Evolutionary conservation across 2,113 vertebrate species (phyloP).

Genomic region (Pollachius pollachius): DNA sequence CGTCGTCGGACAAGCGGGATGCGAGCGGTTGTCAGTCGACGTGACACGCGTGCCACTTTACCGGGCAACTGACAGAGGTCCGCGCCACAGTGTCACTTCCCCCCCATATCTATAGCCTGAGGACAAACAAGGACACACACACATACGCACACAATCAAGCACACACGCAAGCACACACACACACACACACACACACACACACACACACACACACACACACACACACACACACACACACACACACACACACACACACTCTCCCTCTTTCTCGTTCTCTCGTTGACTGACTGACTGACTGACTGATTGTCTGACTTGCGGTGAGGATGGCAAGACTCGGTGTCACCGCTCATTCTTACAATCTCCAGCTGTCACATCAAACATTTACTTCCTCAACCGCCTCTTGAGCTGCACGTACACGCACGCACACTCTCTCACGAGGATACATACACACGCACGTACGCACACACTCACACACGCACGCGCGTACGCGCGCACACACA

Average conservation of each 20-base stretch:
- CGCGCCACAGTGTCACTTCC: slow-evolving; percentile 63
- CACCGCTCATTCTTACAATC: slow-evolving; percentile 76
- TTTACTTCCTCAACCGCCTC: slow-evolving; percentile 42
- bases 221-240: not conserved
- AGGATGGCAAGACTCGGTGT: slow-evolving; percentile 59
- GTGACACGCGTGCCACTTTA: slow-evolving; percentile 77
- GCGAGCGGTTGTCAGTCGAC: slow-evolving; percentile 72
- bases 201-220: slow-evolving; percentile 16
- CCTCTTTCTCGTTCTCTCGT: not conserved
- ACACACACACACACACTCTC: not conserved
- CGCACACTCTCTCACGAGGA: not conserved
- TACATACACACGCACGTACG: too few species aligned
- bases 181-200: not conserved
- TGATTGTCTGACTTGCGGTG: slow-evolving; percentile 57
- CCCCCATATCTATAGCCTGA: slow-evolving; percentile 58
- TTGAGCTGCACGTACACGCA: slow-evolving; percentile 23
- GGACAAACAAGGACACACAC: slow-evolving; percentile 52
- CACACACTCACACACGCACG: too few species aligned
- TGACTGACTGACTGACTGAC: slow-evolving; percentile 64
- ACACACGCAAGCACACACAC: slow-evolving; percentile 17
- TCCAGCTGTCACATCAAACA: slow-evolving; percentile 78
- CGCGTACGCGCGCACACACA: too few species aligned
- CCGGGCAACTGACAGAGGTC: slow-evolving; percentile 73
- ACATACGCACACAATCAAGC: slow-evolving; percentile 14
- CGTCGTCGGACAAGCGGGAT: slow-evolving; percentile 63